These are phyloP conservation scores for Cephalotes varians DNA, from an alignment of 2,888 invertebrate species.

Conservation along the genomic window DNA sequence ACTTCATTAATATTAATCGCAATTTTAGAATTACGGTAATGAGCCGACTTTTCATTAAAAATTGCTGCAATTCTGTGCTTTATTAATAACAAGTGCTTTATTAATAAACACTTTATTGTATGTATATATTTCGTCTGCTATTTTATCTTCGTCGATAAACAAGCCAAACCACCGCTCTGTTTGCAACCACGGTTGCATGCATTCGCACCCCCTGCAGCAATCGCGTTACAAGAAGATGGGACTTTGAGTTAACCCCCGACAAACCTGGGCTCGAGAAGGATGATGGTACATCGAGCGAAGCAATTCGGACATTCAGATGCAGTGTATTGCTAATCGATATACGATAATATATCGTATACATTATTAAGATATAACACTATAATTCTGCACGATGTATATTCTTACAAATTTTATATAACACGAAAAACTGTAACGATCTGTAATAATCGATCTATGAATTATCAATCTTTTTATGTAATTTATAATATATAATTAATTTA, in stretches of 20 bases:
- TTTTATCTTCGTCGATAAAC: conserved; percentile 53
- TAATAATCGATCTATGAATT: neutral
- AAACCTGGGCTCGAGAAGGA: conserved; percentile 35
- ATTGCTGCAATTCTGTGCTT: neutral
- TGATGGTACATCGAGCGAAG: conserved; percentile 62
- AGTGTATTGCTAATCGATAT: conserved; percentile 64
- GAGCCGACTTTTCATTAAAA: neutral
- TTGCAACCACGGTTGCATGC: conserved; percentile 52
- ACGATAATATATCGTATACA: neutral
- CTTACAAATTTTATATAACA: neutral
- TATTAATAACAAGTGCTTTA: conserved; percentile 1
- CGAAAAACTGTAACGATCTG: neutral
- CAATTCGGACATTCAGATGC: conserved; percentile 77
- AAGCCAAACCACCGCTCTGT: conserved; percentile 61
- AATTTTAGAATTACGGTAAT: neutral
- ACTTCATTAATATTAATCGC: neutral
- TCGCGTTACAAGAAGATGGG: conserved; percentile 49
- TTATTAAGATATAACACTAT: neutral
- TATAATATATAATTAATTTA: neutral
- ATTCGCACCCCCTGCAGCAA: conserved; percentile 56
- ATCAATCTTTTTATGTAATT: neutral
- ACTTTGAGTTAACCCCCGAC: conserved; percentile 41
- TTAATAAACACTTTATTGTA: neutral
- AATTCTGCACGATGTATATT: neutral
- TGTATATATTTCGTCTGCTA: neutral